phyloP scores from a whole-genome alignment of 2,113 vertebrate genomes.

The Salvelinus sp. region DNA sequence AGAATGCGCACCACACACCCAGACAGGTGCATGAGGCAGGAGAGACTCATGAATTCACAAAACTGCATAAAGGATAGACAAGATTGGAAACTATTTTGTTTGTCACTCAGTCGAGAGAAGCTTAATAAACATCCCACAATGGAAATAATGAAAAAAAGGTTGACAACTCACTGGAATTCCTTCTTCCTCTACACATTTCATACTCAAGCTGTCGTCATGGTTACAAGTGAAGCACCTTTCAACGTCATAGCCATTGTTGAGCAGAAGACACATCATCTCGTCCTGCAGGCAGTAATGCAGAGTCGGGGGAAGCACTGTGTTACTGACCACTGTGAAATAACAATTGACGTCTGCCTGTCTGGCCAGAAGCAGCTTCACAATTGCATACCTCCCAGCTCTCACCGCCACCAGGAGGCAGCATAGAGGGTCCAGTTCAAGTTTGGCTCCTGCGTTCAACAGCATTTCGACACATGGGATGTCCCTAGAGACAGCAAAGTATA shows the following conservation, averaged over 20 bases:
- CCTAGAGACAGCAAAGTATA: slow-evolving; percentile 83
- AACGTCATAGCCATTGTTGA: slow-evolving; percentile 80
- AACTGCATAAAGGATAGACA: slow-evolving; percentile 71
- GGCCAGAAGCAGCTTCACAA: slow-evolving; percentile 79
- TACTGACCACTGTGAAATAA: slow-evolving; percentile 82
- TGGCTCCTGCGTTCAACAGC: slow-evolving; percentile 77
- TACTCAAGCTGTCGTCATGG: slow-evolving; percentile 13
- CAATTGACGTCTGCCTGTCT: slow-evolving; percentile 83
- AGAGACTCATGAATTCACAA: slow-evolving; percentile 84
- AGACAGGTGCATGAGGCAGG: slow-evolving; percentile 79
- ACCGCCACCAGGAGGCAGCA: slow-evolving; percentile 85
- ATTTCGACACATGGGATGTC: slow-evolving; percentile 78
- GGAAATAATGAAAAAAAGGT: background rate
- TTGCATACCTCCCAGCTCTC: slow-evolving; percentile 79
- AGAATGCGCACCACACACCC: slow-evolving; percentile 76
- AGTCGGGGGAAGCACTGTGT: slow-evolving; percentile 83
- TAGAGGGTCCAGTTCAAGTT: slow-evolving; percentile 83
- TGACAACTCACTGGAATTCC: slow-evolving; percentile 51
- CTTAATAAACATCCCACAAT: background rate
- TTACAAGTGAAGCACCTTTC: slow-evolving; percentile 56
- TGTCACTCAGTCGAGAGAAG: background rate
- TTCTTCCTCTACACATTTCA: background rate
- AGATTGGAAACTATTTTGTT: background rate
- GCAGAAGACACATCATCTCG: slow-evolving; percentile 81
- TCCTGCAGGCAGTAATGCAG: slow-evolving; percentile 87